These are phyloP conservation scores for Strigamia transsilvanica DNA, from an alignment of 2,888 invertebrate genomes.

Conservation along the genomic window DNA sequence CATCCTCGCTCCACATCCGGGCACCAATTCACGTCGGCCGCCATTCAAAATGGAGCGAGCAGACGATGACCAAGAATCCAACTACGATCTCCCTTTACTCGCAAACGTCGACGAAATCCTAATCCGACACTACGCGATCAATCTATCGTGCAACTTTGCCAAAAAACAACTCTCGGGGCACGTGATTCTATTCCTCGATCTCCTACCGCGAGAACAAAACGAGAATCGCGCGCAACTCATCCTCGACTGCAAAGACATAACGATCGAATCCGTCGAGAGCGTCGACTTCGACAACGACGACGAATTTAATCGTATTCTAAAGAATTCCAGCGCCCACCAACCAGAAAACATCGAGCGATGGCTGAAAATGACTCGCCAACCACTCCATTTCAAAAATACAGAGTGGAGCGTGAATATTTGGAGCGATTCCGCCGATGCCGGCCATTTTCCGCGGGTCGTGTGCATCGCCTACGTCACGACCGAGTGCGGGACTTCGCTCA, in stretches of 20 bases:
- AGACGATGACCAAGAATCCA: background rate
- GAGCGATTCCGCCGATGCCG: background rate
- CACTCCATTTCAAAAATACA: background rate
- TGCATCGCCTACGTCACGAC: slow-evolving; percentile 19
- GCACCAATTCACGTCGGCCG: background rate
- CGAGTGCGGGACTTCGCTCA: background rate
- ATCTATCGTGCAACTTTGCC: slow-evolving; percentile 27
- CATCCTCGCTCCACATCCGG: background rate
- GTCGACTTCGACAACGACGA: background rate
- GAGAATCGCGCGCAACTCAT: background rate
- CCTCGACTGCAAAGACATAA: slow-evolving; percentile 28
- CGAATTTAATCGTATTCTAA: background rate
- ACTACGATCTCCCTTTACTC: slow-evolving; percentile 11
- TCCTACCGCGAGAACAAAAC: background rate
- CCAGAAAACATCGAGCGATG: background rate
- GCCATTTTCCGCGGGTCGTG: slow-evolving; percentile 40
- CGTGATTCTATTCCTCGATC: slow-evolving; percentile 28
- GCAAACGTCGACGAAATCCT: background rate
- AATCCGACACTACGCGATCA: slow-evolving; percentile 22
- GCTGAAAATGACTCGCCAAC: background rate
- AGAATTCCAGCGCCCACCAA: background rate
- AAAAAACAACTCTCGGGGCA: background rate
- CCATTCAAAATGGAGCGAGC: background rate
- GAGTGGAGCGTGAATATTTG: slow-evolving; percentile 37
- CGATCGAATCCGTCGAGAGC: background rate